Conservation (phyloP, 2,113 vertebrate genomes). For the Sylvicapra grimmia region DNA sequence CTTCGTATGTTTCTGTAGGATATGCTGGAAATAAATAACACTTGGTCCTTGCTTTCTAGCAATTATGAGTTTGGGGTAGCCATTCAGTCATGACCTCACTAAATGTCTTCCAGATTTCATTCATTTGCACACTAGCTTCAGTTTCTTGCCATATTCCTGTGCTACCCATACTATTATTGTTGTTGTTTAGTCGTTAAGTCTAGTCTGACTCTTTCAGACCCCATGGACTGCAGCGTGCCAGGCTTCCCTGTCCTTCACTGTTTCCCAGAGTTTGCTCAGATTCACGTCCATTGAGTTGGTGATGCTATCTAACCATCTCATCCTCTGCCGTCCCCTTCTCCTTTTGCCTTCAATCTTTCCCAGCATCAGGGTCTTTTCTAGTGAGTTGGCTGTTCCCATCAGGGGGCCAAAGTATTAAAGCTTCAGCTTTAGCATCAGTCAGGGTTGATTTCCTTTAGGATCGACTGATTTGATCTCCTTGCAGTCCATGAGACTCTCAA, state of each 20-base stretch:
- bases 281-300: background rate
- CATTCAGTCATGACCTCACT: background rate
- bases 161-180: background rate
- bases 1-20: background rate
- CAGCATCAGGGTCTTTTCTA: background rate
- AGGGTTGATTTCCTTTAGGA: background rate
- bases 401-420: background rate
- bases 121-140: fast-evolving
- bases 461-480: background rate
- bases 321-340: background rate
- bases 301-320: background rate
- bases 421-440: background rate
- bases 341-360: background rate
- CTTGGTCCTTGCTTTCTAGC: background rate
- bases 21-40: background rate
- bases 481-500: background rate
- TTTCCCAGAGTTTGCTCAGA: background rate
- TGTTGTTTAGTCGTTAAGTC: background rate
- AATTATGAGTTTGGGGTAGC: background rate
- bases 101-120: background rate
- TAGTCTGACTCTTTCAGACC: background rate
- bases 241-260: background rate
- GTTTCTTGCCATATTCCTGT: background rate
- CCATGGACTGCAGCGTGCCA: background rate
- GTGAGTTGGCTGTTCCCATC: background rate